Conservation (phyloP, 2,888 invertebrate species). For the Oscheius sp. region DNA sequence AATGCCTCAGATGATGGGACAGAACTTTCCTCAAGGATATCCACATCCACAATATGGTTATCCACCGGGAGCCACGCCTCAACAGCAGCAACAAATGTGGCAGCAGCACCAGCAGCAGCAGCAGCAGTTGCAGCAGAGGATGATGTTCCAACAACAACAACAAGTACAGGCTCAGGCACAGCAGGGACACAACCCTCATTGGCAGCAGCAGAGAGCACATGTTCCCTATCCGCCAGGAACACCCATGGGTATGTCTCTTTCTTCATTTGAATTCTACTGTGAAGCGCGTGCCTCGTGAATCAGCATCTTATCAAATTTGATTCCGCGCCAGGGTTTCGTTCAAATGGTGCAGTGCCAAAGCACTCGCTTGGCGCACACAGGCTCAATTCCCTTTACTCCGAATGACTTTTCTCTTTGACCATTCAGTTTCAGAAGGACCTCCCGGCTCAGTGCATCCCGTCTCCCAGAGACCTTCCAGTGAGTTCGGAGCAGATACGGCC, state of each 20-base stretch:
- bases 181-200: slow-evolving; percentile 33
- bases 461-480: slow-evolving; percentile 34
- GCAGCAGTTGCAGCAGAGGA: slow-evolving; percentile 34
- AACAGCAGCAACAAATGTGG: slow-evolving; percentile 39
- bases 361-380: too few relatives aligned
- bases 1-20: slow-evolving; percentile 32
- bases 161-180: slow-evolving; percentile 41
- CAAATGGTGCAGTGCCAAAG: too few relatives aligned
- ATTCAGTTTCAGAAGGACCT: slow-evolving; percentile 18
- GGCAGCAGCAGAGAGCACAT: slow-evolving; percentile 36
- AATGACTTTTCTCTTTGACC: background rate
- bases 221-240: slow-evolving; percentile 49
- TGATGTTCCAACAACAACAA: slow-evolving; percentile 40
- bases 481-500: slow-evolving; percentile 27
- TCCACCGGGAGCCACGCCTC: slow-evolving; percentile 28
- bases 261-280: background rate
- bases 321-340: too few relatives aligned
- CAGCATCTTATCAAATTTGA: too few relatives aligned
- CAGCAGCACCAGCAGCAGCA: slow-evolving; percentile 32
- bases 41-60: slow-evolving; percentile 27
- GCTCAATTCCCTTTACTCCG: too few relatives aligned
- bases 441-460: slow-evolving; percentile 31
- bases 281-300: background rate
- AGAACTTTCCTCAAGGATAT: slow-evolving; percentile 37
- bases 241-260: slow-evolving; percentile 25